Evolutionary conservation across 2,113 vertebrate species (phyloP).

Genomic region (Hippocampus abdominalis): DNA sequence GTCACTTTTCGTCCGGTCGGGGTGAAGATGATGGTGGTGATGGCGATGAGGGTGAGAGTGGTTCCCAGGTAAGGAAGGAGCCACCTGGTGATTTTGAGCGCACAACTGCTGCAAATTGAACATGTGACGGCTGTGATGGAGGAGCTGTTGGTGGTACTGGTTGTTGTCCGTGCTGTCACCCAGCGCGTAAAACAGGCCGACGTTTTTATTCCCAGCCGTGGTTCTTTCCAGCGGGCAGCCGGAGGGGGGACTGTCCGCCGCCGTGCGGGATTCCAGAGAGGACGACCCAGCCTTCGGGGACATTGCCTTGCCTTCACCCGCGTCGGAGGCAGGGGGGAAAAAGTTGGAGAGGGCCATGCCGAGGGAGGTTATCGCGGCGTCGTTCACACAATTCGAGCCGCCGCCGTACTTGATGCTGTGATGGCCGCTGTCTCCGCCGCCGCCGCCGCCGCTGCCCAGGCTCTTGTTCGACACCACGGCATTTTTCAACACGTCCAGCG

Average conservation of each 20-base stretch:
- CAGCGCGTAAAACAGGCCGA: slow-evolving; percentile 57
- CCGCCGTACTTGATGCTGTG: slow-evolving; percentile 48
- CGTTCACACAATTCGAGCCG: slow-evolving; percentile 40
- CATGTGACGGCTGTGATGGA: slow-evolving; percentile 27
- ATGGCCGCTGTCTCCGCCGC: slow-evolving; percentile 15
- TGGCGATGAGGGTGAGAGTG: slow-evolving; percentile 68
- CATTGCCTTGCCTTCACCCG: slow-evolving; percentile 59
- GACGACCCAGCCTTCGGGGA: slow-evolving; percentile 78
- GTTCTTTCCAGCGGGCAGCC: slow-evolving; percentile 76
- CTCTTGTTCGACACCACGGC: slow-evolving; percentile 63
- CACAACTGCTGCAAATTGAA: slow-evolving; percentile 63
- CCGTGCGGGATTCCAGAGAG: slow-evolving; percentile 75
- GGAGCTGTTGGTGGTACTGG: slow-evolving; percentile 61
- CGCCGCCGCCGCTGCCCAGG: slow-evolving; percentile 12
- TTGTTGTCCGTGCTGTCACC: slow-evolving; percentile 72
- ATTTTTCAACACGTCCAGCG: slow-evolving; percentile 72
- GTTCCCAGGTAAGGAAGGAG: slow-evolving; percentile 54
- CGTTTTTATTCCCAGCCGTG: slow-evolving; percentile 62
- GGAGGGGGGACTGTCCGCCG: slow-evolving; percentile 76
- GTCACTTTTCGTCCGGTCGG: slow-evolving; percentile 91
- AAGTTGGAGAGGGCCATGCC: slow-evolving; percentile 48
- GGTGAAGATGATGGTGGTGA: slow-evolving; percentile 58
- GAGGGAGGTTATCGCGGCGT: slow-evolving; percentile 45
- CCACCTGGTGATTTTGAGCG: slow-evolving; percentile 60
- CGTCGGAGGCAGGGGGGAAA: slow-evolving; percentile 26